phyloP scores from a whole-genome alignment of 2,888 invertebrate genomes.

The Gymnocheta viridis region DNA sequence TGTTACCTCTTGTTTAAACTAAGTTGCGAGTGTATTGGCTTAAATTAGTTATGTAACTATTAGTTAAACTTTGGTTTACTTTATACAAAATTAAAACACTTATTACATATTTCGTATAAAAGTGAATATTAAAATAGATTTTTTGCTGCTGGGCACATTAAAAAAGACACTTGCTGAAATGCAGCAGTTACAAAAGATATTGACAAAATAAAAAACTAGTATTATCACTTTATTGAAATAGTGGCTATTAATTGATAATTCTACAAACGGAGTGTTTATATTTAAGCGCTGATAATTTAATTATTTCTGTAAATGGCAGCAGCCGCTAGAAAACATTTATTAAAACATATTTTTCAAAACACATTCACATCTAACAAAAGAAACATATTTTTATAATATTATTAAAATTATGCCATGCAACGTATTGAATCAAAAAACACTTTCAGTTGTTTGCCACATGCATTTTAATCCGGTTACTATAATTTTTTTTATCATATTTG shows the following conservation, averaged over 20 bases:
- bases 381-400: no score
- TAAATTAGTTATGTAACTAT: no score
- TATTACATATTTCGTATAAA: no score
- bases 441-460: constrained; percentile 15
- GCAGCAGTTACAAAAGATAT: background rate
- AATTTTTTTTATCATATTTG: constrained; percentile 61
- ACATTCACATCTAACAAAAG: no score
- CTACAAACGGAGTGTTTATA: background rate
- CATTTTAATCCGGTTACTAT: constrained; percentile 52
- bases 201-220: background rate
- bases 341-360: no score
- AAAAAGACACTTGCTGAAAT: background rate
- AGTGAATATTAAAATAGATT: no score
- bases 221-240: constrained; percentile 20
- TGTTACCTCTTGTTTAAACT: no score
- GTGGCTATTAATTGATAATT: no score
- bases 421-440: constrained; percentile 21
- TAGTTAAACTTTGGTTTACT: no score
- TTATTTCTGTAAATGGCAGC: constrained; percentile 32
- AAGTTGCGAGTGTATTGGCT: no score
- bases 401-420: no score
- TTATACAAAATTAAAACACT: no score
- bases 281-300: constrained; percentile 55
- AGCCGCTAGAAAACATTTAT: constrained; percentile 18
- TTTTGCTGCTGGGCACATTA: background rate